Evolutionary conservation across 2,797 vertebrate species (phyloP).

Genomic region (Silurus aristotelis): DNA sequence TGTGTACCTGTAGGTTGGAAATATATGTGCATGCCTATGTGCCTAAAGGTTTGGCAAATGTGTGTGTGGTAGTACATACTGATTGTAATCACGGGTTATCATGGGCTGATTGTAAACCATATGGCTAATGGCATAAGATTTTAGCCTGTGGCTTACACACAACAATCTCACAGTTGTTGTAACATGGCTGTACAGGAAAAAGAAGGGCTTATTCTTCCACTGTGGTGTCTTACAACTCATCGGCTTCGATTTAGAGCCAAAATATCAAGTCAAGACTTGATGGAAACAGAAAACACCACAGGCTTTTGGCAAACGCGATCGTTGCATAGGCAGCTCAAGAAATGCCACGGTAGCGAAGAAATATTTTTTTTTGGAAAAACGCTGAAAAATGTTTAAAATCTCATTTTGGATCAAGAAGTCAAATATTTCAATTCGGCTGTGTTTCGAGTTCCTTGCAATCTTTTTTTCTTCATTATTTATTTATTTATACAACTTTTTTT

Average conservation of each 20-base stretch:
- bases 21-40: constrained; percentile 42
- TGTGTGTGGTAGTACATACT: constrained; percentile 29
- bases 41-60: constrained; percentile 18
- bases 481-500: too few species aligned
- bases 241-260: constrained; percentile 34
- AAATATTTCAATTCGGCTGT: too few species aligned
- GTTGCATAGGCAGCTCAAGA: neutral
- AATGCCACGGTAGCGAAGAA: neutral
- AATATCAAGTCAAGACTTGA: constrained; percentile 38
- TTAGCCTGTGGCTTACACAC: constrained; percentile 23
- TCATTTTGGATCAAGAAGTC: too few species aligned
- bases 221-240: constrained; percentile 28
- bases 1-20: constrained; percentile 57
- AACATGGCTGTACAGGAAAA: constrained; percentile 29
- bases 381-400: too few species aligned
- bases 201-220: constrained; percentile 34
- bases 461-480: too few species aligned
- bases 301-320: neutral
- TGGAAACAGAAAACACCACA: neutral
- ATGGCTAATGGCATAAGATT: constrained; percentile 48
- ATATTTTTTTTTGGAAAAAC: neutral
- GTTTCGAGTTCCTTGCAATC: too few species aligned
- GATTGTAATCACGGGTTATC: constrained; percentile 44
- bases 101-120: constrained; percentile 69
- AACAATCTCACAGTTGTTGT: constrained; percentile 31